Conservation (phyloP, 2,113 vertebrate genomes). For the Herpetotheres cachinnans region DNA sequence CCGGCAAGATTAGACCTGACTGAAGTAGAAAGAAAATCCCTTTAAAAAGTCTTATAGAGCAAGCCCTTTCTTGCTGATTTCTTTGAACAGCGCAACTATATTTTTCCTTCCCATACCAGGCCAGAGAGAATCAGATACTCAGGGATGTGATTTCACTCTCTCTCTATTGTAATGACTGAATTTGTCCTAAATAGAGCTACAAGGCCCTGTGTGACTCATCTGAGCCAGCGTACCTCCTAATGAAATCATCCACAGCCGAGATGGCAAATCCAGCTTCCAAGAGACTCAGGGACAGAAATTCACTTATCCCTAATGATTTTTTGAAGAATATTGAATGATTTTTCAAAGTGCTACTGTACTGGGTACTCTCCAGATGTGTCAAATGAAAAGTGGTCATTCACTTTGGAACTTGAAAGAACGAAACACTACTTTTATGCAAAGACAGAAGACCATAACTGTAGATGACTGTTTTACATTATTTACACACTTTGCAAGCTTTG, state of each 20-base stretch:
- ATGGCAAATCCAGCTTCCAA: background rate
- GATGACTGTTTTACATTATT: background rate
- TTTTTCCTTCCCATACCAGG: background rate
- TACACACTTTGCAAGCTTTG: background rate
- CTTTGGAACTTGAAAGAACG: background rate
- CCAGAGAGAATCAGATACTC: background rate
- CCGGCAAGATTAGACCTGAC: background rate
- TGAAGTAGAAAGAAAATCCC: background rate
- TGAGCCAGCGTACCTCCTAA: background rate
- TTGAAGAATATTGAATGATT: background rate
- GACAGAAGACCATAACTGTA: background rate
- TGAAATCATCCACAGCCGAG: background rate
- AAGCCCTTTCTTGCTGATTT: background rate
- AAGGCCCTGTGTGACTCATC: background rate
- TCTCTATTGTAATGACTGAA: background rate
- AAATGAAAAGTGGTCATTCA: background rate
- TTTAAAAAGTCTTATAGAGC: background rate
- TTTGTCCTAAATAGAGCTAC: background rate
- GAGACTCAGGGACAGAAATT: background rate
- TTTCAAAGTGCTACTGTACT: background rate
- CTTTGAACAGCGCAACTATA: background rate
- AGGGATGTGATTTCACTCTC: background rate
- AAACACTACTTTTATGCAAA: background rate
- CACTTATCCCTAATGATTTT: background rate
- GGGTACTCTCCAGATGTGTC: background rate